These are phyloP conservation scores for Nycteola revayana DNA, from an alignment of 2,888 invertebrate genomes.

Conservation along the genomic window DNA sequence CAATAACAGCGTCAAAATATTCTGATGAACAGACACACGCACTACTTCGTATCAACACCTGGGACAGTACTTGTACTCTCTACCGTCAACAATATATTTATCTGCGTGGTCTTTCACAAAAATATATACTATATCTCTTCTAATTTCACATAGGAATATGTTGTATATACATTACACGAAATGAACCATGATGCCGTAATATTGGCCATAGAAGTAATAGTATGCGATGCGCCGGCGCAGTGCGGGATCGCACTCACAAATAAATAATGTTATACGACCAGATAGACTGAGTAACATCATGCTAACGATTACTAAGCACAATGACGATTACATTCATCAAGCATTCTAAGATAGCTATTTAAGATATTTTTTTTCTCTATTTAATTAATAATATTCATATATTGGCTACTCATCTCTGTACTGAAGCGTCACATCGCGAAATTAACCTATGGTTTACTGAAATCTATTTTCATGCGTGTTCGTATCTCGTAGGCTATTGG, in stretches of 20 bases:
- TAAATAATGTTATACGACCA: conserved; percentile 52
- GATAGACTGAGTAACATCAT: conserved; percentile 67
- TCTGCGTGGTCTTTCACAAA: conserved; percentile 48
- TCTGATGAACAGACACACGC: conserved; percentile 41
- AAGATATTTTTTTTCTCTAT: conserved; percentile 59
- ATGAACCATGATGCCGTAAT: conserved; percentile 32
- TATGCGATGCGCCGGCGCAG: conserved; percentile 19
- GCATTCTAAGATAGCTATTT: conserved; percentile 74
- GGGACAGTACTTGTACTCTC: conserved; percentile 30
- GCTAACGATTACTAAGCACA: conserved; percentile 79
- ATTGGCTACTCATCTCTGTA: conserved; percentile 73
- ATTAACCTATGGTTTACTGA: conserved; percentile 44
- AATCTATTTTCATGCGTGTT: conserved; percentile 24
- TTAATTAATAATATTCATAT: conserved; percentile 65
- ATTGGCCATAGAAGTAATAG: conserved; percentile 25
- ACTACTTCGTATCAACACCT: conserved; percentile 20
- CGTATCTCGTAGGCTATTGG: conserved; percentile 15
- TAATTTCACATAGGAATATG: conserved; percentile 57
- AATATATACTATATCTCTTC: conserved; percentile 45
- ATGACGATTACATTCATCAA: conserved; percentile 80
- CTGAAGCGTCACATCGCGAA: conserved; percentile 71
- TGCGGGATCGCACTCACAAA: conserved; percentile 36
- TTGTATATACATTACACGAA: conserved; percentile 42
- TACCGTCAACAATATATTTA: conserved; percentile 27
- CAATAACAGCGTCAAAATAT: conserved; percentile 57